Evolutionary conservation across 37 sponge, comb jelly and placozoan genomes (phyloP).

Genomic region (Chondrosia reniformis): DNA sequence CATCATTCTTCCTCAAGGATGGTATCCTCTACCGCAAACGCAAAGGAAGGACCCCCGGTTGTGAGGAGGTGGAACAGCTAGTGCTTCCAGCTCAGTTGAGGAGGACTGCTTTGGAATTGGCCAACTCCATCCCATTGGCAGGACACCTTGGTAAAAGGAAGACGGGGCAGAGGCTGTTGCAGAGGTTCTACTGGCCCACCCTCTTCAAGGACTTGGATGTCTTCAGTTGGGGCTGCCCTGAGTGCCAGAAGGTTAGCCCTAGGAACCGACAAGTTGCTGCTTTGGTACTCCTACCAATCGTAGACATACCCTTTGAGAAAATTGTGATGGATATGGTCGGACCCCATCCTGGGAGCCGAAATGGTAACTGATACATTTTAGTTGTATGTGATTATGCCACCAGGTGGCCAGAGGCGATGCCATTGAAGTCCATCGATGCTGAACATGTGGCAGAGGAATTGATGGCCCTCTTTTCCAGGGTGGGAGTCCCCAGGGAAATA

Average conservation of each 20-base stretch:
- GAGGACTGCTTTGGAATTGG: not conserved
- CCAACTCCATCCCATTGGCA: constrained; percentile 10
- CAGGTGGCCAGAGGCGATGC: too few relatives aligned
- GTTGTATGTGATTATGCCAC: constrained; percentile 33
- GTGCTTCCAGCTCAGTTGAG: constrained; percentile 1
- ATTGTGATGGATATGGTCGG: constrained; percentile 21
- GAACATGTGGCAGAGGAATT: constrained; percentile 33
- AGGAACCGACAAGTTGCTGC: not conserved
- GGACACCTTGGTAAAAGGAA: constrained; percentile 23
- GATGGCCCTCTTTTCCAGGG: constrained; percentile 12
- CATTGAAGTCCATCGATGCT: constrained; percentile 25
- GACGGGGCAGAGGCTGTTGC: constrained; percentile 21
- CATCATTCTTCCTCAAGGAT: not conserved
- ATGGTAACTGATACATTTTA: constrained; percentile 12
- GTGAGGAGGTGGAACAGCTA: constrained; percentile 1
- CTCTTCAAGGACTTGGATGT: too few relatives aligned
- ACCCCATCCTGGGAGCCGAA: constrained; percentile 22
- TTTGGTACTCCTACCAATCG: constrained; percentile 4
- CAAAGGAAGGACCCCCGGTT: not conserved
- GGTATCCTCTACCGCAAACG: not conserved
- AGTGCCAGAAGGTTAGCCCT: constrained; percentile 21
- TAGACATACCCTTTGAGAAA: constrained; percentile 9
- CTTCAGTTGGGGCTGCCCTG: not conserved
- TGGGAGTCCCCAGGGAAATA: too few relatives aligned
- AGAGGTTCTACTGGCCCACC: too few relatives aligned